Conservation (phyloP, 2,113 vertebrate genomes). For the Sinosuthora webbiana region DNA sequence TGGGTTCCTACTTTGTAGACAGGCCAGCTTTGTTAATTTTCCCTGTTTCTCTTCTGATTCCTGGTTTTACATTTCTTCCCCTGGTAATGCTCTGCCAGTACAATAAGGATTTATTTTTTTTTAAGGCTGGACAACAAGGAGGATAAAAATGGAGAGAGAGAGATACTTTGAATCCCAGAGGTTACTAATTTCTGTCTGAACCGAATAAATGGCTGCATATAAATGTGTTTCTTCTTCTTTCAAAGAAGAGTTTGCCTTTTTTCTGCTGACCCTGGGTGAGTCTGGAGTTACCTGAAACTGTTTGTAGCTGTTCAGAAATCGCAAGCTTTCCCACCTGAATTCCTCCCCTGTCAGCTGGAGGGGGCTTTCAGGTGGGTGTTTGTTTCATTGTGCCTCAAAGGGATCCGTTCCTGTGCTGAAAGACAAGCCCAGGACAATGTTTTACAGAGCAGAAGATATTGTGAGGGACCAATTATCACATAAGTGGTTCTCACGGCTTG, state of each 20-base stretch:
- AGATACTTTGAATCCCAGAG: constrained; percentile 11
- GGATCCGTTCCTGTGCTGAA: constrained; percentile 82
- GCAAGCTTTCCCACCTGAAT: constrained; percentile 74
- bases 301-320: constrained; percentile 66
- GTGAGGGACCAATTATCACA: constrained; percentile 72
- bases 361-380: constrained; percentile 66
- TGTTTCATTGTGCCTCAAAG: constrained; percentile 77
- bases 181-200: constrained; percentile 37
- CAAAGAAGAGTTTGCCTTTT: constrained; percentile 56
- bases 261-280: constrained; percentile 33
- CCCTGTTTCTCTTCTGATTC: not conserved
- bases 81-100: not conserved
- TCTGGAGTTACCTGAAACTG: constrained; percentile 76
- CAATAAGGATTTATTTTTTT: not conserved
- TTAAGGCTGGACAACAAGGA: not conserved
- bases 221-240: constrained; percentile 53
- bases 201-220: constrained; percentile 23
- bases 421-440: constrained; percentile 78
- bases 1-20: not conserved
- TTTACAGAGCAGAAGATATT: constrained; percentile 75
- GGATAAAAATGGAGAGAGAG: not conserved
- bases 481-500: constrained; percentile 85
- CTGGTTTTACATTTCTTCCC: not conserved
- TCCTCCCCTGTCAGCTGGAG: constrained; percentile 59
- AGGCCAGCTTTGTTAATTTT: constrained; percentile 10